Evolutionary conservation across 2,888 invertebrate genomes (phyloP), one percentile per base, ranked within the genome.

Genomic region (Micoletzkya japonica): DNA sequence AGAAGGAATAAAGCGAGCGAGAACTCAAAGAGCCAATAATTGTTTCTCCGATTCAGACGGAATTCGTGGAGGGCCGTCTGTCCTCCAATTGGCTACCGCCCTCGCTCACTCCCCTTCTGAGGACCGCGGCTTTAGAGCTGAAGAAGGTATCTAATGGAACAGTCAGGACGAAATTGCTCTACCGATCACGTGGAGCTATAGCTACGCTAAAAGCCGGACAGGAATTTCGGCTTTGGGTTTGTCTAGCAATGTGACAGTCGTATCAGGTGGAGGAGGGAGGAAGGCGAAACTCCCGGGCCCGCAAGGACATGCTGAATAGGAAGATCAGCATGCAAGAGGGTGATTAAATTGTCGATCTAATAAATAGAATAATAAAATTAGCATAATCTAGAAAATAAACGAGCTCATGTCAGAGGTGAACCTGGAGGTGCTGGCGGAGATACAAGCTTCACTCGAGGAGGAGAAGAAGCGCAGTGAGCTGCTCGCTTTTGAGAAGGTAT

Each of bases 1-100:
- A n/a, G 6, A n/a, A 14, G 52, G n/a, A 52, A 52, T n/a, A 52
- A 39, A 39, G 7, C 17, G 17, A 10, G 7, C 39, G 17, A 17
- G 17, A 39, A 6, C 39, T 39, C 39, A 6, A 6, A 49, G n/a
- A n/a, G 56, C 56, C 56, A 56, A 28, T 7, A 56, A 20, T 44
- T 10, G 17, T 32, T 14, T 6, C 34, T 7, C 37, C 24, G 20
- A 39, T 57, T 14, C 10, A 68, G 68, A 7, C 44, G 6, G 50
- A 37, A 4, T 68, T 68, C 58, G 32, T 28, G 7, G 68, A 68
- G 20, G 49, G 58, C 24, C 68, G 68, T 32, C 57, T 68, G 24
- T 20, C 39, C 4, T 30, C 57, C 7, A 57, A 68, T 36, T 68
- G 68, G 68, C 34, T 68, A 20, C 28, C 50, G 0, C 68, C 68